These are phyloP conservation scores for Lepidotrigona ventralis DNA, from an alignment of 1,140 invertebrate species.

Conservation along the genomic window DNA sequence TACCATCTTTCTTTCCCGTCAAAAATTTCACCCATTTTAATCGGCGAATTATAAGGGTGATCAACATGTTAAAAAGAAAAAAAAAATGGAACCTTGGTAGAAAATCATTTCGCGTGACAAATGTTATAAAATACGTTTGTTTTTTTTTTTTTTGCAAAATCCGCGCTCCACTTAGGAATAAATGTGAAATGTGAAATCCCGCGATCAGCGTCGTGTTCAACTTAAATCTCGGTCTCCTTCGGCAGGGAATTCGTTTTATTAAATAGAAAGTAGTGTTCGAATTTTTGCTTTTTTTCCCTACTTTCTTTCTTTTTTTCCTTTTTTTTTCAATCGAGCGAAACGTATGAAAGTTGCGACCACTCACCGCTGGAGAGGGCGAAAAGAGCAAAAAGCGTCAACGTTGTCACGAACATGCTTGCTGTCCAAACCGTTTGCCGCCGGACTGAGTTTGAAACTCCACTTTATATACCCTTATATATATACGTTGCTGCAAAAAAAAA, in stretches of 20 bases:
- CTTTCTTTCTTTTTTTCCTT: too few relatives aligned
- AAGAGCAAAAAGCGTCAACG: not conserved
- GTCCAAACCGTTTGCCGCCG: too few relatives aligned
- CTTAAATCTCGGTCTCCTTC: not conserved
- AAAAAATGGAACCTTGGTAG: too few relatives aligned
- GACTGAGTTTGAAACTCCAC: not conserved
- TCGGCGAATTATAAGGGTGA: too few relatives aligned
- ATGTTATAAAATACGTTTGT: too few relatives aligned
- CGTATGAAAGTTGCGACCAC: not conserved
- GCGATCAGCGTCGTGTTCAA: not conserved
- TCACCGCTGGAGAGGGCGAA: constrained; percentile 16
- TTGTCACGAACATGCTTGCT: constrained; percentile 10
- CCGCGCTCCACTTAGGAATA: too few relatives aligned
- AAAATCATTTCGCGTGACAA: too few relatives aligned
- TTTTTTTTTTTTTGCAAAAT: too few relatives aligned
- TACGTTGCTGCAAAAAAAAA: not conserved
- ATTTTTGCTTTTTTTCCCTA: not conserved
- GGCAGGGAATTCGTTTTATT: not conserved
- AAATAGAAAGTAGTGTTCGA: not conserved
- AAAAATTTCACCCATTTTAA: too few relatives aligned
- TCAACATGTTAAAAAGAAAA: too few relatives aligned
- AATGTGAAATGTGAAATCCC: too few relatives aligned
- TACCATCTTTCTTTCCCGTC: too few relatives aligned
- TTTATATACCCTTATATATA: constrained; percentile 12
- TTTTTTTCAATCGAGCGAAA: not conserved